A percentile compares a stretch with the other conserved stretches of the same genome.
These are phyloP conservation scores for Manis javanica DNA, from an alignment of 2,797 vertebrate species.

Conservation along the genomic window DNA sequence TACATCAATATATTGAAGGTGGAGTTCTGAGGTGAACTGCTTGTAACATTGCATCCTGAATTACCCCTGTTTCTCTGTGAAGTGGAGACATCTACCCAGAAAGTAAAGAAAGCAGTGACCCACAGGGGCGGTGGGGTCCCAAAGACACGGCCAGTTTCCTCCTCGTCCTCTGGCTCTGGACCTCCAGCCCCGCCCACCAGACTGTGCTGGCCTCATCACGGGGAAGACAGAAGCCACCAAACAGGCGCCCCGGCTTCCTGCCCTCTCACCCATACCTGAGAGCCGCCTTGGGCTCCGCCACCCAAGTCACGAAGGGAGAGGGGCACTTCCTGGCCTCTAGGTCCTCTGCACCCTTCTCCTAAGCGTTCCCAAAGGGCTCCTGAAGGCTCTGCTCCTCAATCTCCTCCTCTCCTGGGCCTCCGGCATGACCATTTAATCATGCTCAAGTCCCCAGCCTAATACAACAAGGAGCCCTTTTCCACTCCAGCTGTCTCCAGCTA, in stretches of 20 bases:
- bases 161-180: neutral
- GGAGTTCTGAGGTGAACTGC: neutral
- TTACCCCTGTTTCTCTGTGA: neutral
- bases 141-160: neutral
- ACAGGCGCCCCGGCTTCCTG: neutral
- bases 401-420: neutral
- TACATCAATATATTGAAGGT: neutral
- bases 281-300: neutral
- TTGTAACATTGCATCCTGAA: neutral
- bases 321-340: neutral
- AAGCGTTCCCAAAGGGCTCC: neutral
- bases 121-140: neutral
- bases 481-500: neutral
- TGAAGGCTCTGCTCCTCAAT: neutral
- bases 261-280: neutral
- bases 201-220: neutral
- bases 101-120: neutral
- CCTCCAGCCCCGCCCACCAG: too few species aligned
- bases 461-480: neutral
- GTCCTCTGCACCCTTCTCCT: neutral
- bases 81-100: neutral
- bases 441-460: neutral
- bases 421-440: neutral
- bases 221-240: neutral
- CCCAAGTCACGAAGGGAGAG: neutral